Conservation (phyloP, 2,888 invertebrate species). For the Coelogynopora nodosa region DNA sequence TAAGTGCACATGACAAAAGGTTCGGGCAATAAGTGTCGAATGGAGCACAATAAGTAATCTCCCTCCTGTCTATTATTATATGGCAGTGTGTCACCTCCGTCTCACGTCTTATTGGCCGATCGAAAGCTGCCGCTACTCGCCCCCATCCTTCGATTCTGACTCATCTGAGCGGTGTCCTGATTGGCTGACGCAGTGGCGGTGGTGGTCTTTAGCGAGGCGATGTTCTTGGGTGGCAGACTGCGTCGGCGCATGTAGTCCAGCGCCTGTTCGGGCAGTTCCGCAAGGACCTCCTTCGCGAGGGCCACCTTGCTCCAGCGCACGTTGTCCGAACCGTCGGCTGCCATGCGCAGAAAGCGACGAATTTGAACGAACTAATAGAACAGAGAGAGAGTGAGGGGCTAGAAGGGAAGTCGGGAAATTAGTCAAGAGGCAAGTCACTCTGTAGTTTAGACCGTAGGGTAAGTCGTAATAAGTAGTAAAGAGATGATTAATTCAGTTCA, state of each 20-base stretch:
- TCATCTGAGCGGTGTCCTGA: constrained; percentile 26
- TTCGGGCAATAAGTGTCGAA: too few relatives aligned
- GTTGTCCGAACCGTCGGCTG: constrained; percentile 46
- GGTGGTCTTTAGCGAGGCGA: constrained; percentile 20
- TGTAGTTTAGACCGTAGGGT: too few relatives aligned
- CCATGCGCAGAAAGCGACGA: constrained; percentile 43
- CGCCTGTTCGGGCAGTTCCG: constrained; percentile 44
- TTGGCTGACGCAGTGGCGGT: background rate
- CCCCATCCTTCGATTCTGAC: background rate
- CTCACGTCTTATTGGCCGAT: constrained; percentile 1
- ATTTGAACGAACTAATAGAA: constrained; percentile 47
- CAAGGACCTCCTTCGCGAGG: constrained; percentile 46
- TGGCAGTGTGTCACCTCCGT: too few relatives aligned
- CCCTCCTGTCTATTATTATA: too few relatives aligned
- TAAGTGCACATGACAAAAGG: too few relatives aligned
- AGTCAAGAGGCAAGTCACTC: too few relatives aligned
- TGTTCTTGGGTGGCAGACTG: constrained; percentile 27
- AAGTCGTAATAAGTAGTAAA: too few relatives aligned
- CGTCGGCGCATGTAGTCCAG: constrained; percentile 42
- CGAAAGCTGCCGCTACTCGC: constrained; percentile 14
- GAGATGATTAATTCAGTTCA: too few relatives aligned
- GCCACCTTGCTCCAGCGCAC: constrained; percentile 47
- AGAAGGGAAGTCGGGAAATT: too few relatives aligned
- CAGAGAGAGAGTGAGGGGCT: too few relatives aligned
- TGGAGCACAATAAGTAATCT: too few relatives aligned